Base-by-base conservation (phyloP, 2,797 vertebrate genomes). In the Oceanodroma leucorhoa region DNA sequence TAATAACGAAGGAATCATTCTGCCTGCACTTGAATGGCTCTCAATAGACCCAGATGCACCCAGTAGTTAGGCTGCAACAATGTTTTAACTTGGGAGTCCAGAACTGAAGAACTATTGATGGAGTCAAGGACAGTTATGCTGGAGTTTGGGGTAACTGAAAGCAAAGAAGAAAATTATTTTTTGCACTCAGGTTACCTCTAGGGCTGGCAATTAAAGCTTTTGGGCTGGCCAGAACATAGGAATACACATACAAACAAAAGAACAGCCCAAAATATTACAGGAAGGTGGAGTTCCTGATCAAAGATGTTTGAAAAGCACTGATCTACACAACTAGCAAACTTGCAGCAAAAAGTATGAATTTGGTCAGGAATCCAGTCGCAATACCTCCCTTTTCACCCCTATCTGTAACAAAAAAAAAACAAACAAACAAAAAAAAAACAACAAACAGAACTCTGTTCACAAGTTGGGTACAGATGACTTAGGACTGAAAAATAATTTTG, bases 401-500 rank as follows among this genome's bases (percentile, higher is more conserved):
- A 29, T 36, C 19, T 11, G 3, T 14, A 72, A 80, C 22, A 50
- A 45, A 76, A 77, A 17, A 50, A 45, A 45, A 50, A 16, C 32
- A 71, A 5, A n/a, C 20, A 27, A 71, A 6, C 4, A 43, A 43
- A 76, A 77, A 17, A 50, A 45, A 45, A 50, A 16, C 32, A 71
- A 5, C 36, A 7, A 71, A 5, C 4, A 14, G 10, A 53, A n/a
- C 7, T 40, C 27, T 16, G 3, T 36, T 88, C 46, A 5, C 29
- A 71, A 55, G 11, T 29, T 6, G 3, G 26, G 36, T 5, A 70
- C 6, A 21, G 46, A 17, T 14, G 4, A 54, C 2, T 48, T 12
- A 2, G 3, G 7, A 73, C 0, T 6, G n/a, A 38, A 82, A 71
- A 77, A 12, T 7, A 18, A 18, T 7, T 21, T 26, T 5, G 0